phyloP scores from a whole-genome alignment of 2,888 invertebrate species.

The Pristionchus fissidentatus region DNA sequence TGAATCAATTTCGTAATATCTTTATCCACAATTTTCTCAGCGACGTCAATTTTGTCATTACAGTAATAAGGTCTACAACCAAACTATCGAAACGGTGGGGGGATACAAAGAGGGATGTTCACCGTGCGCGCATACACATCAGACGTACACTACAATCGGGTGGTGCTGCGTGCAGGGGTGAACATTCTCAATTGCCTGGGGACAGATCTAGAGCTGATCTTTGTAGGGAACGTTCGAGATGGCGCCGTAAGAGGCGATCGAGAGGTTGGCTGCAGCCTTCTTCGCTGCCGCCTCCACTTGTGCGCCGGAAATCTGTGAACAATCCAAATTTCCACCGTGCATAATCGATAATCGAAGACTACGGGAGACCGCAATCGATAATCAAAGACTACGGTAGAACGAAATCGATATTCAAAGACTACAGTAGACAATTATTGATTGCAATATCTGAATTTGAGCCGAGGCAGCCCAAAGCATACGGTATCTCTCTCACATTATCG shows the following conservation, averaged over 20 bases:
- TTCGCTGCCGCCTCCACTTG: constrained; percentile 62
- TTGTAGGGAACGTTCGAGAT: constrained; percentile 60
- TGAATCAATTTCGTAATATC: not conserved
- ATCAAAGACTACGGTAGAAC: not conserved
- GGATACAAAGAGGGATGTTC: not conserved
- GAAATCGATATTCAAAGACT: not conserved
- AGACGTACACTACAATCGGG: too few relatives aligned
- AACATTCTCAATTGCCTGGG: constrained; percentile 18
- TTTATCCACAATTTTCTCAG: not conserved
- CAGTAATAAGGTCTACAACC: constrained; percentile 15
- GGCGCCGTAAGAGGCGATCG: constrained; percentile 61
- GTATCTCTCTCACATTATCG: constrained; percentile 15
- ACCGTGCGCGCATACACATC: not conserved
- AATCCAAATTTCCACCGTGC: not conserved
- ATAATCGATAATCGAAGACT: too few relatives aligned
- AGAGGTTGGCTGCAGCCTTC: constrained; percentile 55
- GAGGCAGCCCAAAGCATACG: not conserved
- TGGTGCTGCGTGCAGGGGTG: not conserved
- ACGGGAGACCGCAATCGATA: too few relatives aligned
- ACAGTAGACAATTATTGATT: not conserved
- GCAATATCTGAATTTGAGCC: too few relatives aligned
- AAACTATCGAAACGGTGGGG: not conserved
- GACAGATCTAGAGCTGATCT: constrained; percentile 53
- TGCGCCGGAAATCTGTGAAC: constrained; percentile 52
- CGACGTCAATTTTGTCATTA: not conserved